Evolutionary conservation across 2,888 invertebrate genomes (phyloP).

Genomic region (Carpatolechia fugitivella): DNA sequence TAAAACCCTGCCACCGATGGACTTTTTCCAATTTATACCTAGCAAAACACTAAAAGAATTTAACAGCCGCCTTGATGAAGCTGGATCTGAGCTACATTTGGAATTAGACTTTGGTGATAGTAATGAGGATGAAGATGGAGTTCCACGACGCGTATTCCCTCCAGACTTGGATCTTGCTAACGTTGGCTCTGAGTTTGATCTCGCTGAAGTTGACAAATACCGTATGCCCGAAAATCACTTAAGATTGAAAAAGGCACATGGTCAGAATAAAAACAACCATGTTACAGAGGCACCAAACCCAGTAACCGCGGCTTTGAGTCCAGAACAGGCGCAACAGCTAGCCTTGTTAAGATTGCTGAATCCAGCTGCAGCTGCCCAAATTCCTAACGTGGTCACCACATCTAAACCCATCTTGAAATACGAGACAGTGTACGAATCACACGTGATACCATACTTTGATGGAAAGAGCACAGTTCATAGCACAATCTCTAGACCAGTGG

Average conservation of each 20-base stretch:
- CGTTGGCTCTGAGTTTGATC: constrained; percentile 85
- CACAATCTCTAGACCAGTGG: constrained; percentile 88
- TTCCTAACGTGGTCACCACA: constrained; percentile 86
- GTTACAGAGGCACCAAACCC: constrained; percentile 73
- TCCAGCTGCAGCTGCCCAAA: constrained; percentile 82
- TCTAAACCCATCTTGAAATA: constrained; percentile 87
- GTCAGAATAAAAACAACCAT: constrained; percentile 66
- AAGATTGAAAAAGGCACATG: constrained; percentile 70
- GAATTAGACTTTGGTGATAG: constrained; percentile 93
- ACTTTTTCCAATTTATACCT: constrained; percentile 91
- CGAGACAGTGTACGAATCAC: constrained; percentile 90
- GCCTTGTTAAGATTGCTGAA: constrained; percentile 86
- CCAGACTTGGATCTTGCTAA: constrained; percentile 85
- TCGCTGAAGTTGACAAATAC: constrained; percentile 84
- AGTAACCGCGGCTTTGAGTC: constrained; percentile 77
- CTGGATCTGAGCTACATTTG: constrained; percentile 91
- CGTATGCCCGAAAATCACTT: constrained; percentile 76
- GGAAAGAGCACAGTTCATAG: constrained; percentile 87
- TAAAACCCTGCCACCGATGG: constrained; percentile 93
- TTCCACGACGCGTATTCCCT: constrained; percentile 76
- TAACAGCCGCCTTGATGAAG: constrained; percentile 92
- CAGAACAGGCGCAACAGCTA: constrained; percentile 87
- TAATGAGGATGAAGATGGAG: constrained; percentile 81
- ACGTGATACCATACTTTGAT: constrained; percentile 88
- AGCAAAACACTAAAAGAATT: constrained; percentile 93